Evolutionary conservation across 2,797 vertebrate species (phyloP).

Genomic region (Adelosebastes latens): DNA sequence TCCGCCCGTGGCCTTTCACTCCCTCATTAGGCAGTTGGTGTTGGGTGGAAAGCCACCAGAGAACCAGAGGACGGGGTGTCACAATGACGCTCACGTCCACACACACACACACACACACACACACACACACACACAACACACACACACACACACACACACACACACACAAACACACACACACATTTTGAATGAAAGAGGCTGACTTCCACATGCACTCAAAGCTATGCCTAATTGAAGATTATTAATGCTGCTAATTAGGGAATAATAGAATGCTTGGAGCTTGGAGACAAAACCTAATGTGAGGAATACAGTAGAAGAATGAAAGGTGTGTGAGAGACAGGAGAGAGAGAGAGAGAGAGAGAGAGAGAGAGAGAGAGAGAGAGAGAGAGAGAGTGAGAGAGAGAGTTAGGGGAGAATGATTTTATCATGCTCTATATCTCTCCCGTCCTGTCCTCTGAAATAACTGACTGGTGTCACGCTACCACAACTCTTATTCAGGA

Average conservation of each 20-base stretch:
- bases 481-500: background rate
- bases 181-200: background rate
- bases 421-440: constrained; percentile 37
- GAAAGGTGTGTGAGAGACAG: constrained; percentile 42
- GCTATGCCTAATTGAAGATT: constrained; percentile 71
- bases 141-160: background rate
- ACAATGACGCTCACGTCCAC: constrained; percentile 19
- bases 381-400: background rate
- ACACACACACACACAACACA: constrained; percentile 1
- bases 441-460: constrained; percentile 32
- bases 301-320: constrained; percentile 16
- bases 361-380: background rate
- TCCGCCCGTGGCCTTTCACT: constrained; percentile 73
- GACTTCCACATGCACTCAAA: constrained; percentile 34
- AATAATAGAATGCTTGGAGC: constrained; percentile 56
- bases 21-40: constrained; percentile 78
- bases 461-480: constrained; percentile 38
- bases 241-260: constrained; percentile 75
- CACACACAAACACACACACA: constrained; percentile 4
- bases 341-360: background rate
- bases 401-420: constrained; percentile 1
- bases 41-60: constrained; percentile 69
- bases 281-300: constrained; percentile 43
- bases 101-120: constrained; percentile 4
- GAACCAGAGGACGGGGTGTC: constrained; percentile 62